Conservation (phyloP, 2,113 vertebrate species). For the Pholis gunnellus region DNA sequence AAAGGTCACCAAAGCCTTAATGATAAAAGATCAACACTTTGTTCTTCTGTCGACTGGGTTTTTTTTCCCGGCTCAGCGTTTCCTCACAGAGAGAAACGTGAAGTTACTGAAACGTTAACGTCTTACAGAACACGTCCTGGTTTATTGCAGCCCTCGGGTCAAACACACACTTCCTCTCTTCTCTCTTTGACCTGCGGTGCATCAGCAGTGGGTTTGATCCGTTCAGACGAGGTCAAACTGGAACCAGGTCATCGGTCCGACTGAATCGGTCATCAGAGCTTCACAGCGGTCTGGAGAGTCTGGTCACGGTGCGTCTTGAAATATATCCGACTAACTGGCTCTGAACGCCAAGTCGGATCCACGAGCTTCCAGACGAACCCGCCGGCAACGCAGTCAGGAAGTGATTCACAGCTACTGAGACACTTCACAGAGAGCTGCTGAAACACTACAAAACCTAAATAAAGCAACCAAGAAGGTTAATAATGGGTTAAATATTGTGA, state of each 20-base stretch:
- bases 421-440: too few relatives aligned
- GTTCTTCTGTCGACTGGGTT: not conserved
- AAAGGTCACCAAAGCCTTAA: not conserved
- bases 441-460: not conserved
- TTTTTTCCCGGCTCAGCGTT: not conserved
- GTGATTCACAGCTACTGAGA: not conserved
- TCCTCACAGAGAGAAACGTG: not conserved
- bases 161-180: not conserved
- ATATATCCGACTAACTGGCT: not conserved
- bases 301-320: not conserved
- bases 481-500: not conserved
- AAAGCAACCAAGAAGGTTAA: not conserved
- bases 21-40: too few relatives aligned
- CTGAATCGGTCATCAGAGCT: not conserved
- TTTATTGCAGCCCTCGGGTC: not conserved
- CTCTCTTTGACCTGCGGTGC: not conserved
- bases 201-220: not conserved
- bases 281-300: not conserved
- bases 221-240: not conserved
- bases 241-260: constrained; percentile 11
- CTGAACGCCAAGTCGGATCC: not conserved
- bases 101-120: not conserved
- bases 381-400: not conserved
- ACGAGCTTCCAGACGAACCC: not conserved
- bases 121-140: too few relatives aligned